Base-by-base conservation (phyloP, 1,140 invertebrate genomes). In the Drosophila willistoni region DNA sequence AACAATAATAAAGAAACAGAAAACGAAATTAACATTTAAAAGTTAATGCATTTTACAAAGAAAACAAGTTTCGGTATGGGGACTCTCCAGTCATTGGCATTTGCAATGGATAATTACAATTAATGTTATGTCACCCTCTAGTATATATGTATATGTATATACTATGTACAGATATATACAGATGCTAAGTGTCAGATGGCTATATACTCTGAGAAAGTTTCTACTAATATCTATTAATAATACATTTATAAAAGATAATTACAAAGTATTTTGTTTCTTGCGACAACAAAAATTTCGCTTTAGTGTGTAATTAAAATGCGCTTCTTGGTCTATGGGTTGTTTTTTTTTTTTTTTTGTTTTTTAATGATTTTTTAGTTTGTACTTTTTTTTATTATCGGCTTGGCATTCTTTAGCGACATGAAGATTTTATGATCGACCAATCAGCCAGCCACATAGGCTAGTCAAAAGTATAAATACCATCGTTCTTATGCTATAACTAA, bases 281-380 rank as follows among this genome's bases (percentile, higher is more conserved):
- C 64, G 75, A 82, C 83, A 68, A 75, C 78, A 76, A 73, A 72
- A 57, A 69, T 57, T 57, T 65, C 56, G 81, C 77, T 81, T 65
- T 79, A 84, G 89, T 84, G 59, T 84, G 71, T 72, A 89, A 90
- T 90, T 90, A 82, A 90, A 90, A 75, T 76, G 73, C 74, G 77
- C 81, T 81, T 51, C 2, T 51, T 19, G 19, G 44, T 22, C 7
- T 17, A 7, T 47, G 2, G 9, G 14, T 47, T n/a, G 74, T 73
- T 83, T 25, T 85, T 81, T 65, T 64, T 69, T 85, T 73, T 60
- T 69, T 68, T 71, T 68, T 25, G 22, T 25, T 83, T 64, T 69
- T 57, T 68, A 64, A 29, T 76, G 61, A 62, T 56, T 60, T 64
- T 59, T 33, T 75, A 66, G 68, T 71, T 42, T 73, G 51, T 60